Conservation (phyloP, 2,113 vertebrate genomes). For the Myrmecobius fasciatus region DNA sequence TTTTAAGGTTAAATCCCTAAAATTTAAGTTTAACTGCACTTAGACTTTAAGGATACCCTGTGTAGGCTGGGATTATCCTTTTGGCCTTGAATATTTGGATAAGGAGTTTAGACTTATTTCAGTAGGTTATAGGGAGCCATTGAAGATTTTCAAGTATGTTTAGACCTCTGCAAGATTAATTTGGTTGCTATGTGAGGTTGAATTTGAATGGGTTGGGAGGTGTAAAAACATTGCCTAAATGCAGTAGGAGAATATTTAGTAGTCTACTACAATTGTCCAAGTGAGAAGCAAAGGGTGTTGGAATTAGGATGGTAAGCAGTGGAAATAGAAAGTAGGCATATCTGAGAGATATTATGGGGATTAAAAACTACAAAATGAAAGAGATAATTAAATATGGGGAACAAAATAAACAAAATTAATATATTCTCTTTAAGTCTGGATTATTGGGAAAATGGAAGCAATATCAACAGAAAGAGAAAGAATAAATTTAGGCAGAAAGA, state of each 20-base stretch:
- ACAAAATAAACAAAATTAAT: too few species aligned
- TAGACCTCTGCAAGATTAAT: background rate
- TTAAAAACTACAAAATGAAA: too few species aligned
- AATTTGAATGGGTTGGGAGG: background rate
- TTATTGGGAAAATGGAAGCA: too few species aligned
- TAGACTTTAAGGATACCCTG: background rate
- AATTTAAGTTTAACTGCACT: background rate
- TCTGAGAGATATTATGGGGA: too few species aligned
- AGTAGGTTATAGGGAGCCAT: background rate
- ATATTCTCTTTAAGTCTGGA: too few species aligned
- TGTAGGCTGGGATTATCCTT: background rate
- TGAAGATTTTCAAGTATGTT: background rate
- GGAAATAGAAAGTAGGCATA: too few species aligned
- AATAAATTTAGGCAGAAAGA: too few species aligned
- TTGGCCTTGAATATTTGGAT: background rate
- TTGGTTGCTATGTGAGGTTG: background rate
- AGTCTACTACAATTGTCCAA: background rate
- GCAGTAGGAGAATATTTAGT: background rate
- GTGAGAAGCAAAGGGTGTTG: background rate
- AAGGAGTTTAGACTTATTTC: background rate
- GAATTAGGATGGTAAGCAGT: background rate
- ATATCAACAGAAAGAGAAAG: too few species aligned
- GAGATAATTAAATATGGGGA: too few species aligned
- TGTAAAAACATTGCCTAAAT: background rate
- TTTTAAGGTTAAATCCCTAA: background rate